These are phyloP conservation scores for Amblyopsis rosae DNA, from an alignment of 2,113 vertebrate genomes.

Conservation along the genomic window DNA sequence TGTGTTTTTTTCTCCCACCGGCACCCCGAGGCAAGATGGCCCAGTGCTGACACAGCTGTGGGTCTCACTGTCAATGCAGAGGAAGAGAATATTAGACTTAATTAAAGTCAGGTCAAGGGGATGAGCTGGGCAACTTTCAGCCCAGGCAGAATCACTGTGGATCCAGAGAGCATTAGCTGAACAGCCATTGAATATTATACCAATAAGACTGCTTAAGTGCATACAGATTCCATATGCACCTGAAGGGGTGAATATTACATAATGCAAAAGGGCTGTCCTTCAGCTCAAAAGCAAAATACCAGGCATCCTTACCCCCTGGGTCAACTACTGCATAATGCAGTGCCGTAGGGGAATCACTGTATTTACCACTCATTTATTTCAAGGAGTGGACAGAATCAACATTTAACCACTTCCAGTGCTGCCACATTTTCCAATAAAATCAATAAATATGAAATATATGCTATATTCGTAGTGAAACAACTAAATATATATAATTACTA, in stretches of 20 bases:
- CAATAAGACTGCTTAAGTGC: neutral
- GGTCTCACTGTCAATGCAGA: too few species aligned
- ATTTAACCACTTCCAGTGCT: too few species aligned
- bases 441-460: neutral
- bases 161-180: neutral
- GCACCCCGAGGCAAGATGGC: neutral
- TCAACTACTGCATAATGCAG: neutral
- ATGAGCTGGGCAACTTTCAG: neutral
- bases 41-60: too few species aligned
- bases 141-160: neutral
- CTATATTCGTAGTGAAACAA: neutral
- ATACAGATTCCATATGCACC: neutral
- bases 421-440: too few species aligned
- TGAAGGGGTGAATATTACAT: neutral
- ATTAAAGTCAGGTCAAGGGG: neutral
- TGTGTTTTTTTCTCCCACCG: neutral
- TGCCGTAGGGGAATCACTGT: neutral
- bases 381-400: neutral
- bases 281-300: neutral
- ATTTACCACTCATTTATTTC: neutral
- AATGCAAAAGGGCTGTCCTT: neutral
- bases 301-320: neutral
- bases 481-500: neutral
- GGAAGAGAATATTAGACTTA: neutral
- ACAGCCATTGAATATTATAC: too few species aligned